A percentile compares a stretch with the other conserved stretches of the same genome.
These are phyloP conservation scores for Henricia sp. DNA, from an alignment of 53 echinoderm and acorn worm species.

Conservation along the genomic window DNA sequence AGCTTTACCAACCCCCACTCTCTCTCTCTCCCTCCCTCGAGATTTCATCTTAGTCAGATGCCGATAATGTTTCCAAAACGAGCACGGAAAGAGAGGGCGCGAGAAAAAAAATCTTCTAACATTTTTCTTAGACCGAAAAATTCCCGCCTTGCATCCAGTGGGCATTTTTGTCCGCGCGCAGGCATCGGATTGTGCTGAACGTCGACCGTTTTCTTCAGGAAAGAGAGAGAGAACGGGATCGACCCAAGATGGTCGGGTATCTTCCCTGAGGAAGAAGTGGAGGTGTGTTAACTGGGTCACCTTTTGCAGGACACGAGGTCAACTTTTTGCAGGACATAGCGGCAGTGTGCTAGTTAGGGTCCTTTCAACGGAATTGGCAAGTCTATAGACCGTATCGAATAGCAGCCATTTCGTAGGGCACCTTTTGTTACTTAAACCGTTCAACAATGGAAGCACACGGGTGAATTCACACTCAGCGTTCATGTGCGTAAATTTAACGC, in stretches of 20 bases:
- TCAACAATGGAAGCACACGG: too few relatives aligned
- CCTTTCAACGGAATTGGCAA: too few relatives aligned
- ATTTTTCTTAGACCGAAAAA: not conserved
- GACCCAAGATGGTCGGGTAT: slow-evolving; percentile 42
- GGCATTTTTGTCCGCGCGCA: not conserved
- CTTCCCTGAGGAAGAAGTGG: slow-evolving; percentile 29
- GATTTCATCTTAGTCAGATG: slow-evolving; percentile 20
- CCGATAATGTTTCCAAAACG: slow-evolving; percentile 46
- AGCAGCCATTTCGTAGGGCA: too few relatives aligned
- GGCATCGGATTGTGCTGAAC: slow-evolving; percentile 14
- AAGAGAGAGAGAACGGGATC: slow-evolving; percentile 33
- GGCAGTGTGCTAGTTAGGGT: not conserved
- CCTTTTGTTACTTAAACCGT: too few relatives aligned
- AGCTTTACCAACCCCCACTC: not conserved
- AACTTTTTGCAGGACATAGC: not conserved
- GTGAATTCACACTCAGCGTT: too few relatives aligned
- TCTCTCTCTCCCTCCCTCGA: not conserved
- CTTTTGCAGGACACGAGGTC: slow-evolving; percentile 6
- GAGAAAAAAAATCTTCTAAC: not conserved
- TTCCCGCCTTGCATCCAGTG: not conserved
- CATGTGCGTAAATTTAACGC: too few relatives aligned
- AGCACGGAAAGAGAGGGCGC: slow-evolving; percentile 23
- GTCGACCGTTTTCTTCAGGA: slow-evolving; percentile 47
- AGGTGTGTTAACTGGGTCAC: slow-evolving; percentile 1
- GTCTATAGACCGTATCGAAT: too few relatives aligned